Evolutionary conservation across 2,113 vertebrate species (phyloP), one percentile per base, ranked within the genome.

Genomic region (Aythya baeri): DNA sequence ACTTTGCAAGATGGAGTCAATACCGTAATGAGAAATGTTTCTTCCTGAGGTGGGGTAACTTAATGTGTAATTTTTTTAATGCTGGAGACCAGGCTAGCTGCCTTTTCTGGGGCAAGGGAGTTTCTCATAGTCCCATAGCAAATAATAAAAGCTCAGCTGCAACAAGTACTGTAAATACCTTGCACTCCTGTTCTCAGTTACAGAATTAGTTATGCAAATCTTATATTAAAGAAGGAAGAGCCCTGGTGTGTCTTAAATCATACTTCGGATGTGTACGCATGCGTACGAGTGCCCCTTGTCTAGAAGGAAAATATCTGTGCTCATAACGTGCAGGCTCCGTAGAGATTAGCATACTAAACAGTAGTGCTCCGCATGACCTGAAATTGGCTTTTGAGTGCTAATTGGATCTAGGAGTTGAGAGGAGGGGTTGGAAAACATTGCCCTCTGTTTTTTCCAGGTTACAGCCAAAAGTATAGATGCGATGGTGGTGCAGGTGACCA

Each of bases 121-220:
- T 87, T 92, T 87, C 61, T 88, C 21, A 46, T 82, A 6, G 1
- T 77, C 41, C 61, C 31, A 57, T 3, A 77, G 72, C 72, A 91
- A 94, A 93, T 86, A 73, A 82, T 70, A 76, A 83, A 75, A 89
- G 72, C 66, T 91, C 59, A 90, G 68, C 63, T 85, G 65, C 85
- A 96, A 81, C 83, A 86, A 88, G 65, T 70, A 81, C 27, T 87
- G 88, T 70, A 94, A 94, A 90, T 94, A 93, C 59, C 83, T 97
- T 90, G 49, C 52, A 66, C 77, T 91, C 46, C 57, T 80, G 67
- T 89, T 94, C 88, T 96, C 70, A 89, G 71, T 96, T 97, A 93
- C 59, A 75, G 74, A 97, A 90, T 90, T 94, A 92, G 77, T 94
- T 93, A 93, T 92, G 80, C 88, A 96, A 96, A 96, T 93, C 81